Evolutionary conservation across 2,888 invertebrate species (phyloP), one percentile per base, ranked within the genome.

Genomic region (Aplocera efformata): DNA sequence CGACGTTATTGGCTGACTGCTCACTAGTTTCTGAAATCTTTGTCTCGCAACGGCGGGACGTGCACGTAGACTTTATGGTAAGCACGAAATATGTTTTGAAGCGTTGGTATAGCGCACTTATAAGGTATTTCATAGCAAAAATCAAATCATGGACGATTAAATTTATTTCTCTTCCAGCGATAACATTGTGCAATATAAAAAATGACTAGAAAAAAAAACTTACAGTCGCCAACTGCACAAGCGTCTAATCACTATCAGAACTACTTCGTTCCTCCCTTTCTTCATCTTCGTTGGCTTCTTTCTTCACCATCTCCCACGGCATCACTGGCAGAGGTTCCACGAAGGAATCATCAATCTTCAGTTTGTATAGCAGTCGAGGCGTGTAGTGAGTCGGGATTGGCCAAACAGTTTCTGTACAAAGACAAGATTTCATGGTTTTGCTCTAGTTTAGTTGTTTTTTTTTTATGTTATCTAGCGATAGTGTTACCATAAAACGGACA

Each of bases 261-360:
- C 65, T 74, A 1, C 61, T 69, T 46, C 62, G 57, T 13, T 77
- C 76, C 10, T 77, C 71, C 25, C 50, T 46, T 39, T 77, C 53
- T 1, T 74, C 74, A 0, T 79, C 83, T 11, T 77, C 78, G 7
- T 54, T 63, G 3, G 48, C 57, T 17, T 77, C 72, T 34, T 77
- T 72, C 48, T 78, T 73, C 5, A 70, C 71, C 10, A 71, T 46
- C 48, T 88, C 86, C 88, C 88, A 88, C 0, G 85, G 80, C 88
- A 86, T 86, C 9, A 84, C 72, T 0, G 88, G 88, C 9, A 88
- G 58, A 0, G 81, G 83, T 35, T 86, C 81, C 41, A 88, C 88
- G 47, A 88, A 88, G 0, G 82, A 73, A 43, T 85, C 85, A 43
- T 88, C 88, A 5, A 80, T 53, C 59, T 81, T 88, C 58, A 88